These are phyloP conservation scores for Calliopsis andreniformis DNA, from an alignment of 1,140 invertebrate species.

Conservation along the genomic window DNA sequence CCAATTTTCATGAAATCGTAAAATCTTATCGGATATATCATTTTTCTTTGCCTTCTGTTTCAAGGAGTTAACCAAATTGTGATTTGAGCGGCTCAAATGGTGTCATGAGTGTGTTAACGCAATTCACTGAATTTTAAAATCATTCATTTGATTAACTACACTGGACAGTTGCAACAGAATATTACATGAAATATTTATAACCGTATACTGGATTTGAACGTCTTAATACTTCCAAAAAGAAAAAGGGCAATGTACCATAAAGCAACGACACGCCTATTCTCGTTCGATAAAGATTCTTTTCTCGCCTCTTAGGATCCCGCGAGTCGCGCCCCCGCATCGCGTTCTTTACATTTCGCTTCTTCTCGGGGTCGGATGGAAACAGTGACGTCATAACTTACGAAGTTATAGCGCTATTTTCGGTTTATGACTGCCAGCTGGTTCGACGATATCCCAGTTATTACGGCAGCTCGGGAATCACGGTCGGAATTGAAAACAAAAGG, in stretches of 20 bases:
- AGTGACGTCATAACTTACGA: conserved; percentile 47
- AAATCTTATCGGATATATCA: too few species aligned
- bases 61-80: too few species aligned
- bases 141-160: too few species aligned
- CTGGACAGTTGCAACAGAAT: too few species aligned
- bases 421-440: conserved; percentile 51
- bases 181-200: too few species aligned
- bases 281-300: background rate
- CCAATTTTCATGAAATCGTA: too few species aligned
- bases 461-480: conserved; percentile 22
- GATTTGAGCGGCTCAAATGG: too few species aligned
- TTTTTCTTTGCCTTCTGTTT: too few species aligned
- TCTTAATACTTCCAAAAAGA: too few species aligned
- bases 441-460: conserved; percentile 45
- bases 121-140: too few species aligned
- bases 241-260: background rate
- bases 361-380: conserved; percentile 20
- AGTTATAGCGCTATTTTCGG: conserved; percentile 52
- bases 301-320: background rate
- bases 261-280: background rate
- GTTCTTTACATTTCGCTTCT: background rate
- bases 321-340: background rate
- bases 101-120: too few species aligned
- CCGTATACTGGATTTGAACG: too few species aligned
- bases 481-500: conserved; percentile 41